Base-by-base conservation (phyloP, 2,888 invertebrate species). In the Amphimallon solstitiale region DNA sequence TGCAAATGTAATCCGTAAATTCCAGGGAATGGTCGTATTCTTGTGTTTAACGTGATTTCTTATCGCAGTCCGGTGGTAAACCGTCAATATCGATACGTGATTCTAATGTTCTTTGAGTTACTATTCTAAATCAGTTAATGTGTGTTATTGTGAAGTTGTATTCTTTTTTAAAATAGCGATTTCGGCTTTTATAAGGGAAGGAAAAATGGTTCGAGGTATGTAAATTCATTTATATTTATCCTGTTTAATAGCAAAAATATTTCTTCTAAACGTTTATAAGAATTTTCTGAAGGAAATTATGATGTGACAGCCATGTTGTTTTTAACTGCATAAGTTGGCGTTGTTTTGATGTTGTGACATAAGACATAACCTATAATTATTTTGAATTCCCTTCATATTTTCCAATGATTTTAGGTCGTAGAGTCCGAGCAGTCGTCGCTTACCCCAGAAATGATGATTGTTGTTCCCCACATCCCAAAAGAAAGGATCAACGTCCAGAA, bases 401-500 rank as follows among this genome's bases (percentile, higher is more conserved):
- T 7, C 9, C n/a, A 15, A 43, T 40, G 9, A 12, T 65, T 66
- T 64, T 37, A 67, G 63, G 54, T 0, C 61, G 71, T 12, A 67
- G 69, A 68, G 70, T 72, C 2, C 61, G 71, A 37, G 68, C 69
- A 1, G 70, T 71, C 34, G 70, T 71, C 9, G 68, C 70, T 1
- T 72, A 68, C 21, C 19, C 54, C 9, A 48, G 68, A 40, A 62
- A 46, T 46, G 70, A 71, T 19, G 68, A 70, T 14, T 71, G 71
- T 37, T 72, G 71, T 56, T 72, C 72, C 1, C 71, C 72, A 1
- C 43, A 70, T 29, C 66, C 72, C 0, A 72, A 72, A 51, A 56
- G 72, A 7, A 71, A 68, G 46, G 68, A 70, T 34, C 68, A 69
- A 45, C 56, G 64, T 10, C 15, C 37, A 1, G 77, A 79, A n/a